Evolutionary conservation across 1,140 invertebrate species (phyloP).

Genomic region (Papilio glaucus): DNA sequence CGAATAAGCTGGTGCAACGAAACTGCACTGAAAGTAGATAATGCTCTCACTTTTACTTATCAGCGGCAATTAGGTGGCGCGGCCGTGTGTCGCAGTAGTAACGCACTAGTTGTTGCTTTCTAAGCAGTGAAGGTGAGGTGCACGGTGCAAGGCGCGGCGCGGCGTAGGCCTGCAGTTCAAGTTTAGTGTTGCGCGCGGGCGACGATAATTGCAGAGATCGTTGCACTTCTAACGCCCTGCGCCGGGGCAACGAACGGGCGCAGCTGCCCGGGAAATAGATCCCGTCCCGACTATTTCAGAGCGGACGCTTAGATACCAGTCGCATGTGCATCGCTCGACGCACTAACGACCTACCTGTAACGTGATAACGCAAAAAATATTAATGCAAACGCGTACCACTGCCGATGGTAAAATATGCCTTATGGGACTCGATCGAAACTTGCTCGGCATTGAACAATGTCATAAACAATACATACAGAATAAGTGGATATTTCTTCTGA

Average conservation of each 20-base stretch:
- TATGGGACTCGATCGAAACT: constrained; percentile 22
- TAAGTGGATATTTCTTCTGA: constrained; percentile 21
- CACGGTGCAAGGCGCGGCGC: constrained; percentile 66
- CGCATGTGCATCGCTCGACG: constrained; percentile 53
- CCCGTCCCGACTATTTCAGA: constrained; percentile 82
- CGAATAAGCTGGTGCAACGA: constrained; percentile 40
- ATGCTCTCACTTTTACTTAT: constrained; percentile 76
- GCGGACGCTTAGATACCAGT: constrained; percentile 68
- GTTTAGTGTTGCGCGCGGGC: constrained; percentile 69
- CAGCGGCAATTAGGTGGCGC: constrained; percentile 40
- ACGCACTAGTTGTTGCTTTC: constrained; percentile 79
- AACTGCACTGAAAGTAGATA: constrained; percentile 48
- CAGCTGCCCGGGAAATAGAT: constrained; percentile 81
- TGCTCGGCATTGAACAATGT: constrained; percentile 24
- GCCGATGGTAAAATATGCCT: constrained; percentile 32
- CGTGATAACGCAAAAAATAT: constrained; percentile 55
- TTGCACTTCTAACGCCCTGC: constrained; percentile 79
- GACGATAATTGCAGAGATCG: constrained; percentile 74
- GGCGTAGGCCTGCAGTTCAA: constrained; percentile 68
- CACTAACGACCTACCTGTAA: constrained; percentile 65
- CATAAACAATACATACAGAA: constrained; percentile 29
- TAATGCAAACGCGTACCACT: constrained; percentile 28
- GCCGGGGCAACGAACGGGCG: constrained; percentile 78
- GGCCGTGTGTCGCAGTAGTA: constrained; percentile 54
- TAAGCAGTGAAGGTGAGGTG: constrained; percentile 80